Conservation (phyloP, 2,113 vertebrate species). For the Sigmodon hispidus region DNA sequence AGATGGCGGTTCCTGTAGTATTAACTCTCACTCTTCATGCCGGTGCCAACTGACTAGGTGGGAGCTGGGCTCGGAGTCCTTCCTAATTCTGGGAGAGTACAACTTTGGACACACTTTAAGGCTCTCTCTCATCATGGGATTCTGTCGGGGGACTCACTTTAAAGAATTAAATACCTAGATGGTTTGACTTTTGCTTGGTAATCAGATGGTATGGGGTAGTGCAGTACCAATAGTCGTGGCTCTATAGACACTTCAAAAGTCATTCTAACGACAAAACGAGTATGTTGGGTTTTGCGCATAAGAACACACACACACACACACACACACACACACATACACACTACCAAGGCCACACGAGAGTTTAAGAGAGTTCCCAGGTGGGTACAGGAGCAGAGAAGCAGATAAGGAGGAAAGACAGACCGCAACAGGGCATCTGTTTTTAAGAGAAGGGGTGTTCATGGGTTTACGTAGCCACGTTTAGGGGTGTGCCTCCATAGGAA, state of each 20-base stretch:
- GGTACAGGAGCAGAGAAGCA: no score
- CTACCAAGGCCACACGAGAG: no score
- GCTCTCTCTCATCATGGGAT: background rate
- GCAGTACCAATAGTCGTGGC: background rate
- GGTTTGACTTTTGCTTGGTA: background rate
- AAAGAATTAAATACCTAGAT: background rate
- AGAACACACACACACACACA: no score
- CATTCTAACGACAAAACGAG: background rate
- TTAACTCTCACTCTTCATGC: background rate
- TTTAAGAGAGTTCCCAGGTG: no score
- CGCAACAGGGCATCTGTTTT: no score
- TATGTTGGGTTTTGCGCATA: no score
- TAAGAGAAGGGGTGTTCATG: no score
- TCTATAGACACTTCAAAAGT: background rate
- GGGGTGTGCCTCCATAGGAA: no score
- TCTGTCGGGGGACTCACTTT: background rate
- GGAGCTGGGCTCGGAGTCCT: background rate
- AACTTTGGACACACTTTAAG: background rate
- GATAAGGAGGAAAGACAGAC: no score
- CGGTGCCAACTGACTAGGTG: background rate
- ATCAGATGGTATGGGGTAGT: background rate
- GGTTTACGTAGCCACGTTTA: no score
- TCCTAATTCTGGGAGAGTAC: background rate
- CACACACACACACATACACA: no score
- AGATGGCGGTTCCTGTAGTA: accelerated